Evolutionary conservation across 1,140 invertebrate species (phyloP).

Genomic region (Centruroides sculpturatus): DNA sequence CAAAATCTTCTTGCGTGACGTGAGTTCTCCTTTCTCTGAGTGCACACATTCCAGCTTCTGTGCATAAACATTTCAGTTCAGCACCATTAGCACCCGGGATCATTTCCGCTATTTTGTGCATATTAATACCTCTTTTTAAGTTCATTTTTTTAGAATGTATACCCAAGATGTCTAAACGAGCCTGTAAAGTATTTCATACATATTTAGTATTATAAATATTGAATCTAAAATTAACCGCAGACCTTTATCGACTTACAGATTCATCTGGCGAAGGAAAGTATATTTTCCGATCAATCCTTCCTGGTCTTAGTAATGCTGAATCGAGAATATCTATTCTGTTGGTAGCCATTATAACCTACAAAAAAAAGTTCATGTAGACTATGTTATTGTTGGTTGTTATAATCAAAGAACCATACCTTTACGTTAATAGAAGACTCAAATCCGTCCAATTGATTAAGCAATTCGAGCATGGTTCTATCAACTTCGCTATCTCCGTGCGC

Average conservation of each 20-base stretch:
- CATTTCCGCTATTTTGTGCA: conserved; percentile 16
- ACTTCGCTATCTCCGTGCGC: conserved; percentile 7
- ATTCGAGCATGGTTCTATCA: conserved; percentile 22
- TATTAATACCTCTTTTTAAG: conserved; percentile 18
- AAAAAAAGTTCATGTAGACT: too few relatives aligned
- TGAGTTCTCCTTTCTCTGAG: conserved; percentile 1
- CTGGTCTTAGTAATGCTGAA: conserved; percentile 35
- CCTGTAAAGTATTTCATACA: too few relatives aligned
- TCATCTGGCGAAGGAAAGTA: conserved; percentile 33
- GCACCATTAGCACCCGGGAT: conserved; percentile 21
- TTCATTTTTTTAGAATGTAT: conserved; percentile 21
- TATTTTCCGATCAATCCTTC: conserved; percentile 38
- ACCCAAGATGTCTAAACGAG: conserved; percentile 21
- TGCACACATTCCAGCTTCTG: conserved; percentile 6
- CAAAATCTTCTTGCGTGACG: conserved; percentile 4
- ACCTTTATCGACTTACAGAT: conserved; percentile 16
- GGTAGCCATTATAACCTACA: conserved; percentile 29
- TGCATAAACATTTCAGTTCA: conserved; percentile 7
- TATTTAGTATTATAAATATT: too few relatives aligned
- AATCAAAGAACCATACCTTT: conserved; percentile 25
- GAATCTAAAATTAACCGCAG: too few relatives aligned
- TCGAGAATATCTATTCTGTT: conserved; percentile 21
- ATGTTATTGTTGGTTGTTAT: conserved; percentile 32
- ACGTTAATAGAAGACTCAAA: conserved; percentile 22
- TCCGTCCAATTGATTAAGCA: conserved; percentile 25